Evolutionary conservation across 2,888 invertebrate species (phyloP).

Genomic region (Xestia ashworthii): DNA sequence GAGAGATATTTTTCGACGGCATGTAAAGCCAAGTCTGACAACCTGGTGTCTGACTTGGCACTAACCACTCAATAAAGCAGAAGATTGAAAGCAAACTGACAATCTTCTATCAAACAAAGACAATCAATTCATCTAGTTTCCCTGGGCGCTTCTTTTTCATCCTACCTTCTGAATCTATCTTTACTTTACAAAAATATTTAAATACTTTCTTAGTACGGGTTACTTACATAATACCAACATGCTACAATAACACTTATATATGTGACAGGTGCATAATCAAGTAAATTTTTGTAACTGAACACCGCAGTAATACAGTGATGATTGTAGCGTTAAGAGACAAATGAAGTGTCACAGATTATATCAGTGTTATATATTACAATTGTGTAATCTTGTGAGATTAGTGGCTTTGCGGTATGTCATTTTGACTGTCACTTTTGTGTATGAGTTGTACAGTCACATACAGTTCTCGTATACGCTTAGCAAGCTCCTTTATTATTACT

Average conservation of each 20-base stretch:
- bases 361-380: background rate
- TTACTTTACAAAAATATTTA: background rate
- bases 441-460: background rate
- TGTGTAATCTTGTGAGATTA: conserved; percentile 33
- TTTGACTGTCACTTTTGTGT: conserved; percentile 10
- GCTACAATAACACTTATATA: conserved; percentile 16
- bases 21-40: too few relatives aligned
- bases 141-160: background rate
- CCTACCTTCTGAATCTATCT: background rate
- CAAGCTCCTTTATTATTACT: too few relatives aligned
- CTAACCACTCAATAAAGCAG: too few relatives aligned
- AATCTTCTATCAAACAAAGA: too few relatives aligned
- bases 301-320: background rate
- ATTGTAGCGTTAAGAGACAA: background rate
- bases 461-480: background rate
- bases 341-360: conserved; percentile 27
- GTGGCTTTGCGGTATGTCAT: background rate
- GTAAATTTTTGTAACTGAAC: conserved; percentile 4
- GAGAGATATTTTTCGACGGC: too few relatives aligned
- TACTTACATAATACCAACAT: conserved; percentile 16
- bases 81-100: too few relatives aligned
- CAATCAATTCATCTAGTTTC: too few relatives aligned
- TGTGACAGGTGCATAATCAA: conserved; percentile 16
- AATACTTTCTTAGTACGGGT: conserved; percentile 22
- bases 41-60: too few relatives aligned